Percentiles rank a stretch among this genome's conserved stretches.
phyloP scores from a whole-genome alignment of 2,797 vertebrate genomes.

The Myoxocephalus aenaeus region DNA sequence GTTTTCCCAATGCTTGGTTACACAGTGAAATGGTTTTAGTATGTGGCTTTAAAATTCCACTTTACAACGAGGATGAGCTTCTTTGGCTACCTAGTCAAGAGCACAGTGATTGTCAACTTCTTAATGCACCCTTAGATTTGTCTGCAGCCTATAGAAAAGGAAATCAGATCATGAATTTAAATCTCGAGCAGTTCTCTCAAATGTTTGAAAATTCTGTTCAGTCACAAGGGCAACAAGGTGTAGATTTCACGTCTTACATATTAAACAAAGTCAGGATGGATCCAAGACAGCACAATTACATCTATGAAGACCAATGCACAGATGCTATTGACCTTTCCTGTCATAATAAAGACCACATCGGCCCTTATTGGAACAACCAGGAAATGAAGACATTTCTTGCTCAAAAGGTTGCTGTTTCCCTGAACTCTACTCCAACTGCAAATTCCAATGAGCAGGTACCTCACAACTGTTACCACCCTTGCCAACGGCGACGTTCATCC shows the following conservation, averaged over 20 bases:
- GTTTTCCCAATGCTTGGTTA: slow-evolving; percentile 82
- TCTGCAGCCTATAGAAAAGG: slow-evolving; percentile 90
- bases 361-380: slow-evolving; percentile 76
- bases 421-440: slow-evolving; percentile 67
- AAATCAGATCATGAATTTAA: slow-evolving; percentile 91
- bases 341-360: slow-evolving; percentile 57
- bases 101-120: slow-evolving; percentile 78
- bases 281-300: slow-evolving; percentile 70
- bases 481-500: slow-evolving; percentile 77
- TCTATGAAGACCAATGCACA: slow-evolving; percentile 76
- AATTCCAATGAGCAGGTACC: slow-evolving; percentile 75
- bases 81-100: slow-evolving; percentile 90
- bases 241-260: slow-evolving; percentile 90
- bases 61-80: slow-evolving; percentile 91
- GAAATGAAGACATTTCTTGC: slow-evolving; percentile 81
- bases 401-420: slow-evolving; percentile 83
- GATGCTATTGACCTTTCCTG: slow-evolving; percentile 88
- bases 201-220: slow-evolving; percentile 92
- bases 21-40: slow-evolving; percentile 87
- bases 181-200: slow-evolving; percentile 91
- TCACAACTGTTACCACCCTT: slow-evolving; percentile 84
- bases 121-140: slow-evolving; percentile 92
- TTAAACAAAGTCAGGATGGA: slow-evolving; percentile 91
- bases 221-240: slow-evolving; percentile 83
- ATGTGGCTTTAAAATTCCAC: slow-evolving; percentile 93